Base-by-base conservation (phyloP, 2,888 invertebrate species). In the Macrophya annulata region DNA sequence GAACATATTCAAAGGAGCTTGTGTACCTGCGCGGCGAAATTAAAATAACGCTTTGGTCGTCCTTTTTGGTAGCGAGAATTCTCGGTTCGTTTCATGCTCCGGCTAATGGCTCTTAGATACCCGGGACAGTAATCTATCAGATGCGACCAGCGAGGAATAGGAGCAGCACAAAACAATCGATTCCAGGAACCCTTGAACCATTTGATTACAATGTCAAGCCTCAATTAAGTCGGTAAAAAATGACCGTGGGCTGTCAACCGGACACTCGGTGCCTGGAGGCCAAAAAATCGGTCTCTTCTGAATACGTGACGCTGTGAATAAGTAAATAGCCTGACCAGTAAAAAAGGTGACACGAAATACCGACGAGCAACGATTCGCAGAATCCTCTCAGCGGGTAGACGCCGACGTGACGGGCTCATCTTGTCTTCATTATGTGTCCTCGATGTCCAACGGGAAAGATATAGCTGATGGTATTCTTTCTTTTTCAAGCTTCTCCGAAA, bases 121-220 rank as follows among this genome's bases (percentile, higher is more conserved):
- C 37, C 68, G 65, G 65, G 65, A 83, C 68, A 83, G 68, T 83
- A 71, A 83, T 65, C 83, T 83, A 68, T 71, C 40, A 83, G 71
- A 83, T 83, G 83, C 68, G 68, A 83, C 83, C 62, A 43, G 62
- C 43, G 48, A 40, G 43, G 81, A 83, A 21, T 31, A 68, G 31
- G 68, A 83, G 81, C 31, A 85, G 85, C 65, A 86, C 85, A 84
- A 86, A 87, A 85, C 74, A 68, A 84, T 86, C 86, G 87, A 84
- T 89, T 89, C 88, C 79, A 76, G 85, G 88, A 89, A 89, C 85
- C 76, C 81, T 74, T 82, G 76, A 77, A 87, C 86, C 87, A 88
- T 88, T 88, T 87, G 87, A 88, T 89, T 89, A 88, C 87, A 88
- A 86, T 88, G 88, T 88, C 87, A 87, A 88, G 87, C 85, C 84